Base-by-base conservation (phyloP, 2,888 invertebrate species). In the Hirtodrosophila histrioides region DNA sequence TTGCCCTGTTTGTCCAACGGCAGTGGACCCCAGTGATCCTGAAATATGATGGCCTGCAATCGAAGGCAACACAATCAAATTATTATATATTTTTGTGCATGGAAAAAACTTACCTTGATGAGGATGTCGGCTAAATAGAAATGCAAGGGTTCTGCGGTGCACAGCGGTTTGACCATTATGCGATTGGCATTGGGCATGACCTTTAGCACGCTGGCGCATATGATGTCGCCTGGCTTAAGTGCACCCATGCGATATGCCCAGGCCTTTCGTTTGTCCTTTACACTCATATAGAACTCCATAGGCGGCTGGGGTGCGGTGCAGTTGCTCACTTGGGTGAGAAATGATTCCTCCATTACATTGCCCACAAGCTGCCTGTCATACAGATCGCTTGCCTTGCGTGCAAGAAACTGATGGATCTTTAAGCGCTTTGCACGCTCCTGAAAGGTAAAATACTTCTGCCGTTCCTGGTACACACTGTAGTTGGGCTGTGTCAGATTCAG, bases 331-430 rank as follows among this genome's bases (percentile, higher is more conserved):
- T 81, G 80, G 5, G 66, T 61, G 4, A 85, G 51, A 31, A 71
- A 45, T 3, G 74, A 39, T 40, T 78, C 78, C 60, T 93, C 93
- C 73, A 78, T 80, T 0, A 73, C 69, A 43, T 86, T 62, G 41
- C 17, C 92, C 11, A 74, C 93, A 93, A 69, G 93, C 93, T 85
- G 90, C 70, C 91, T 90, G 90, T 93, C 95, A 90, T 96, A 98
- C 72, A 98, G 92, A 49, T 95, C 93, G 88, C 94, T 94, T 2
- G 97, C 96, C 92, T 97, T 97, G 87, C 96, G 96, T 8, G 96
- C 95, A 83, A 97, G 94, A 91, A 98, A 97, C 88, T 97, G 96
- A 89, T 97, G 96, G 40, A 98, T 92, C 89, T 96, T 97, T 55
- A 96, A 91, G 23, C 97, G 93, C 90, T 96, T 96, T 0, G 95